Percentiles rank a stretch among this genome's conserved stretches.
Evolutionary conservation across 2,888 invertebrate species (phyloP).

Genomic region (Dendrolimus houi): DNA sequence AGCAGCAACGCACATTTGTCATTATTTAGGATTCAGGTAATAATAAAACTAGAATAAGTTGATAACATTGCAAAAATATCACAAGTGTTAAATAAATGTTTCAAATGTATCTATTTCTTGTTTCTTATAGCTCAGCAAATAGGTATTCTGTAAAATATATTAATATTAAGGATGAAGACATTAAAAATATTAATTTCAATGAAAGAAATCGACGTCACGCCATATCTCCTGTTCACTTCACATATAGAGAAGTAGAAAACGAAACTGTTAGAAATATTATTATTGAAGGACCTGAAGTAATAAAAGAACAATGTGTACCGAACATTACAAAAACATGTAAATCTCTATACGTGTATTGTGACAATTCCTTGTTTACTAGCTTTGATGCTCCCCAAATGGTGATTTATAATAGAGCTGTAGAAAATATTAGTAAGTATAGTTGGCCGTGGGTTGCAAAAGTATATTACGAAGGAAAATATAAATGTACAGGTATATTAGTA

Average conservation of each 20-base stretch:
- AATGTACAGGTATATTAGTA: conserved; percentile 82
- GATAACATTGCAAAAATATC: no score
- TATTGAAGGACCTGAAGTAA: conserved; percentile 49
- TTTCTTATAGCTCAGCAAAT: conserved; percentile 48
- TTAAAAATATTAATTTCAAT: conserved; percentile 16
- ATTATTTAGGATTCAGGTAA: conserved; percentile 81
- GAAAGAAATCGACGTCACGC: conserved; percentile 35
- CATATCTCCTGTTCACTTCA: conserved; percentile 41
- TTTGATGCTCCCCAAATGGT: conserved; percentile 37
- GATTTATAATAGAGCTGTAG: conserved; percentile 24
- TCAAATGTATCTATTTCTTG: conserved; percentile 1
- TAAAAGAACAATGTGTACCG: conserved; percentile 61
- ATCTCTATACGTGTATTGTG: conserved; percentile 73
- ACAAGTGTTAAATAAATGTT: no score
- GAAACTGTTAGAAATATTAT: conserved; percentile 29
- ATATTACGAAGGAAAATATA: conserved; percentile 81
- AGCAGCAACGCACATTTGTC: conserved; percentile 78
- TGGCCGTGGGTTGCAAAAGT: conserved; percentile 87
- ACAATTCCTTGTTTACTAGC: conserved; percentile 53
- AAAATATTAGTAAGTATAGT: conserved; percentile 21
- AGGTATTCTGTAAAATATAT: conserved; percentile 52
- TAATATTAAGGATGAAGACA: conserved; percentile 42
- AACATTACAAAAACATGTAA: conserved; percentile 68
- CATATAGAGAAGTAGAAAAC: conserved; percentile 30
- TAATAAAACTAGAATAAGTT: conserved; percentile 3